Evolutionary conservation across 37 sponge, comb jelly and placozoan genomes (phyloP), one percentile per base, ranked within the genome.

Genomic region (Chondrilla cf. caribensis): DNA sequence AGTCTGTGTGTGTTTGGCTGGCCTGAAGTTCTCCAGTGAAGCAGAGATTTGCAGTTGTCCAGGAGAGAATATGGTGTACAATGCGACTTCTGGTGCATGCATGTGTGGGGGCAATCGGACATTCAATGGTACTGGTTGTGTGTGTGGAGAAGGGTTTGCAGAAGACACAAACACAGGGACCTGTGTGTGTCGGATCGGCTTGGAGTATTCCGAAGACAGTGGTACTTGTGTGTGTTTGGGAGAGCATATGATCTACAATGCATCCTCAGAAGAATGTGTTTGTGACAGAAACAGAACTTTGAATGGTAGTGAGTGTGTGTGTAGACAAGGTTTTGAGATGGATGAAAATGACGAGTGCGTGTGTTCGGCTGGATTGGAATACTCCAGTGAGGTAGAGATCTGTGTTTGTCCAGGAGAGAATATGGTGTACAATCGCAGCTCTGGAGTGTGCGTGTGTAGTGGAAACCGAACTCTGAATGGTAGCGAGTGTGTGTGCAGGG

Each of bases 281-380:
- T 62, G 64, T 28, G 29, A n/a, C 15, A n/a, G 64, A 29, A 62
- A 62, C 15, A 62, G 64, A 28, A 62, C 64, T 29, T 62, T 62
- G 25, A 73, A 73, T 73, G 11, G 43, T 21, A 73, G 76, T 24
- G 44, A 40, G 2, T 73, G 76, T 73, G 76, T 73, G 31, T 73
- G 76, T 39, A 24, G 44, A 38, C 43, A 73, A 15, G 76, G 76
- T 0, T 73, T 73, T 40, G 76, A 36, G 41, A 2, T 43, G 24
- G 24, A 43, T 73, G 41, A 17, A 5, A 17, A 37, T 2, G 44
- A n/a, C 5, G 43, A 73, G 43, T 73, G 76, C 40, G 42, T 43
- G 25, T 73, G 76, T 40, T n/a, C 43, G 15, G 44, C 44, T 18
- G 44, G 44, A 41, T 24, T 73, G 76, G 9, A 36, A 38, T 73